Conservation (phyloP, 2,113 vertebrate genomes). For the Lampris megalopsis region DNA sequence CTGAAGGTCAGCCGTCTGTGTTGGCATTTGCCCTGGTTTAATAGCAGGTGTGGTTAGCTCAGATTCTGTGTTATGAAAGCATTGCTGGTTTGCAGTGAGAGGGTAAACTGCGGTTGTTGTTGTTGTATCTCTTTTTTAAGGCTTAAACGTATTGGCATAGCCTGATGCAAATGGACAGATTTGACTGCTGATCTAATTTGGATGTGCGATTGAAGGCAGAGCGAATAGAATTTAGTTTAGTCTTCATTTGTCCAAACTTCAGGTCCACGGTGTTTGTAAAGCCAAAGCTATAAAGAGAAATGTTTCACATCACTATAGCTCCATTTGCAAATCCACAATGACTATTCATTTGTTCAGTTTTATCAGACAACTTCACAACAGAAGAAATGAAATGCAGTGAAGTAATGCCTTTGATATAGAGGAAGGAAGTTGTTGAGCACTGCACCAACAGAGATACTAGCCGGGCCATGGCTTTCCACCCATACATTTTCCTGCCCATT, state of each 20-base stretch:
- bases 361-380: constrained; percentile 13
- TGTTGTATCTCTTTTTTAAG: background rate
- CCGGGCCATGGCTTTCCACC: constrained; percentile 37
- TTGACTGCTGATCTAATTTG: background rate
- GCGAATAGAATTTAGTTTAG: background rate
- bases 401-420: constrained; percentile 4
- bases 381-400: background rate
- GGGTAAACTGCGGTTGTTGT: background rate
- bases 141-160: background rate
- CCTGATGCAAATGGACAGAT: background rate
- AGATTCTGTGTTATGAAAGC: background rate
- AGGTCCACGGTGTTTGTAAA: too few species aligned
- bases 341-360: constrained; percentile 6
- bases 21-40: background rate
- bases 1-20: background rate
- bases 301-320: constrained; percentile 10
- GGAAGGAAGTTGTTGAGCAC: constrained; percentile 58
- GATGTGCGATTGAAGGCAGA: background rate
- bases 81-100: background rate
- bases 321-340: background rate
- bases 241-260: background rate
- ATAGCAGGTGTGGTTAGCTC: background rate
- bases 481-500: constrained; percentile 38
- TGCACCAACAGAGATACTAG: constrained; percentile 25
- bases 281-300: background rate